Evolutionary conservation across 2,888 invertebrate species (phyloP), one percentile per base, ranked within the genome.

Genomic region (Phortica okadai): DNA sequence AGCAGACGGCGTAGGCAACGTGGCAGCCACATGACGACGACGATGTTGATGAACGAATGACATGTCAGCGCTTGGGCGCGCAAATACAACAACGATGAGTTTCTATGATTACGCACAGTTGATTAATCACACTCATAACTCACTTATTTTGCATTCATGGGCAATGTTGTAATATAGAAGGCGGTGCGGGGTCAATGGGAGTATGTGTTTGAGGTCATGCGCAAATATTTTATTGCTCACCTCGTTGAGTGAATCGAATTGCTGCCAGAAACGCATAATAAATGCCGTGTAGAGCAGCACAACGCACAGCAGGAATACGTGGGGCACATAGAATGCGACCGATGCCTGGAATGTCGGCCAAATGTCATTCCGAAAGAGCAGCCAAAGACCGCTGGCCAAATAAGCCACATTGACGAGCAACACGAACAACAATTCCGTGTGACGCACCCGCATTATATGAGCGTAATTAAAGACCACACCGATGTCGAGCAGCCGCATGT

Each of bases 301-400:
- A 6, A 89, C 83, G 54, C 88, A 88, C 5, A 91, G 81, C 6
- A 91, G 76, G 75, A 90, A 90, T 1, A 91, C 76, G 73, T 91
- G 90, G 0, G 91, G 91, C 64, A 89, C 83, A 79, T 90, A 91
- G 78, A 90, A 91, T 11, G 90, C 84, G 10, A 90, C 84, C 62
- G 89, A 87, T 10, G 90, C 90, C 6, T 90, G 86, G 76, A 89
- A 84, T 6, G 89, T 89, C 6, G 92, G 90, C 73, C 86, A 80
- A 44, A 91, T 87, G 74, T 86, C 86, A 73, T 90, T 90, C 11
- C 79, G 84, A 8, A 89, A 79, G 11, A 91, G 73, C 81, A 91
- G 81, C 77, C 84, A 84, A 25, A 87, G 77, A 50, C 90, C 90
- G 56, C 91, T 90, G 54, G 79, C 45, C 75, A 91, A 81, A 16